phyloP scores from a whole-genome alignment of 1,140 invertebrate genomes.

The Ditylenchus dipsaci region DNA sequence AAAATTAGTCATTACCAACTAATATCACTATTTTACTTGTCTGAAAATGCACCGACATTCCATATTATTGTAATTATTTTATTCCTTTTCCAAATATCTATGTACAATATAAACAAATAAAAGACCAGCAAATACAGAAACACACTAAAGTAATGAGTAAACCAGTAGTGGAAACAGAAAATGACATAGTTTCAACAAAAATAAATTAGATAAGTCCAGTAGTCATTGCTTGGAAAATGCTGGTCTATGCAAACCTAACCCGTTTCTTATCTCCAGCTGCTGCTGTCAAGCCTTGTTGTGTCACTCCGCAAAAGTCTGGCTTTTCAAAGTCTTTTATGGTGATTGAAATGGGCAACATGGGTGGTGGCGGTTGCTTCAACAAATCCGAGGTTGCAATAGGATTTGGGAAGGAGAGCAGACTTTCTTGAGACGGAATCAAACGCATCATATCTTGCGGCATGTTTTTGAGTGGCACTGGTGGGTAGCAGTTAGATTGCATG shows the following conservation, averaged over 20 bases:
- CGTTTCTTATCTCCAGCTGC: slow-evolving; percentile 34
- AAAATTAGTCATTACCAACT: too few relatives aligned
- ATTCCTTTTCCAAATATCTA: not conserved
- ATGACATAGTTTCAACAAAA: slow-evolving; percentile 1
- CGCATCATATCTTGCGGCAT: slow-evolving; percentile 37
- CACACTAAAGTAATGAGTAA: not conserved
- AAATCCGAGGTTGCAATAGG: slow-evolving; percentile 18
- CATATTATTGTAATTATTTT: too few relatives aligned
- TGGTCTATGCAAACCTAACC: slow-evolving; percentile 29
- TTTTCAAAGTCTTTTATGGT: slow-evolving; percentile 6
- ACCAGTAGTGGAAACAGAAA: not conserved
- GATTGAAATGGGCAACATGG: slow-evolving; percentile 13
- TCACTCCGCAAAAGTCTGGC: not conserved
- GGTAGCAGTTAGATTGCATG: slow-evolving; percentile 40
- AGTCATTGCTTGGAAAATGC: slow-evolving; percentile 6
- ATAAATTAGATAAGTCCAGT: not conserved
- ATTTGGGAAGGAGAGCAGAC: slow-evolving; percentile 43
- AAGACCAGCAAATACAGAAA: not conserved
- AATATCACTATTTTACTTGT: too few relatives aligned
- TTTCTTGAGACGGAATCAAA: slow-evolving; percentile 40
- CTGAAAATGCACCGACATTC: too few relatives aligned
- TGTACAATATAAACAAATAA: not conserved
- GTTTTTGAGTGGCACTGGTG: slow-evolving; percentile 18
- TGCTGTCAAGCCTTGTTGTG: slow-evolving; percentile 4
- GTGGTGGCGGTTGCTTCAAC: slow-evolving; percentile 13